Base-by-base conservation (phyloP, 2,797 vertebrate genomes). In the Sphenopsis melanotis region DNA sequence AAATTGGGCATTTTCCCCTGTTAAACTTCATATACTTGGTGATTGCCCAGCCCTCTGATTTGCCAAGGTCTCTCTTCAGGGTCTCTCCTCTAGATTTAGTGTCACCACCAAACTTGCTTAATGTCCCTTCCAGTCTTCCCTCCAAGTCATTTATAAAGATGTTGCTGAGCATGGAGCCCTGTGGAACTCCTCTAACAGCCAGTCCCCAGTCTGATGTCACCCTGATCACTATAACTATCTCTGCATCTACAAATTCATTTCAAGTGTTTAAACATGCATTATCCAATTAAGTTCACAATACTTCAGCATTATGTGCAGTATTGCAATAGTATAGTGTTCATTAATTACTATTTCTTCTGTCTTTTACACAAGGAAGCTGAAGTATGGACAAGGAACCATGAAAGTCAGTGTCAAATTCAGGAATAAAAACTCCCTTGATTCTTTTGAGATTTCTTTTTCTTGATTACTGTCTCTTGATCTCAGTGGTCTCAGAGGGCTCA, bases 71-170 rank as follows among this genome's bases (percentile, higher is more conserved):
- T 34, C 10, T 34, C 30, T 81, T 50, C 46, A 46, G 4, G 5
- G 21, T 12, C 11, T 60, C 34, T 53, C 26, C 15, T 30, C 12
- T 53, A 53, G 12, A 22, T 88, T 19, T 47, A 23, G 10, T 19
- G 9, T 41, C 0, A 0, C 24, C 10, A 26, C 8, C 15, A 66
- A 26, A 34, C 1, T 21, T 37, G 8, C 12, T 29, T 19, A 26
- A 12, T 22, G 32, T 23, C 41, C 12, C 21, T 36, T 61, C 16
- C 32, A 82, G 22, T 55, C 15, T 30, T 41, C 26, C 30, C 32
- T 47, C 12, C 32, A 44, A 37, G 36, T 13, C 4, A 4, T 36
- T 74, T 32, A 41, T 32, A 34, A 32, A 53, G 68, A 16, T 41
- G 15, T 41, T 27, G 10, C 6, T 32, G 27, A 71, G 36, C 26